Evolutionary conservation across 2,113 vertebrate genomes (phyloP).

Genomic region (Strix uralensis): DNA sequence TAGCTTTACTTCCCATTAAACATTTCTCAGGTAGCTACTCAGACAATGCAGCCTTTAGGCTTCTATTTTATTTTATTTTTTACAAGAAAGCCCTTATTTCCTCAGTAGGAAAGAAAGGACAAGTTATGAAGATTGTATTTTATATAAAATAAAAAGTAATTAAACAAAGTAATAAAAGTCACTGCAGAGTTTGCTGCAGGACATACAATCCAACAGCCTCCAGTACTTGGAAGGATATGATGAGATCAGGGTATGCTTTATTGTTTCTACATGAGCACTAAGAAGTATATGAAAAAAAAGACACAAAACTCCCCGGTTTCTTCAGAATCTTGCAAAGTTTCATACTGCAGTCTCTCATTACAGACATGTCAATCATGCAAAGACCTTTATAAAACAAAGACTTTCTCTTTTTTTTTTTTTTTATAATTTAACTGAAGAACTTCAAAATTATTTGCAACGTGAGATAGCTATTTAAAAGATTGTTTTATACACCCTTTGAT

Average conservation of each 20-base stretch:
- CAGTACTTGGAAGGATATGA: background rate
- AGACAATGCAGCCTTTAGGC: background rate
- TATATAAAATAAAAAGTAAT: constrained; percentile 28
- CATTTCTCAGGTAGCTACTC: background rate
- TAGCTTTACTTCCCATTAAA: background rate
- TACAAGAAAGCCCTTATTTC: background rate
- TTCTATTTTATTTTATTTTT: background rate
- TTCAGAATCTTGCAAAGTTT: background rate
- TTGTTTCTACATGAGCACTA: background rate
- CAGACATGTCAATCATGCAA: background rate
- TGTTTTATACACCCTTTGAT: background rate
- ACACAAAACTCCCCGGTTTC: background rate
- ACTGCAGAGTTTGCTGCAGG: background rate
- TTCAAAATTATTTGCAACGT: background rate
- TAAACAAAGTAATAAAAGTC: constrained; percentile 18
- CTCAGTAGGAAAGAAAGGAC: background rate
- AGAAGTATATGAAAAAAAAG: background rate
- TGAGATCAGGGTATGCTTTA: background rate
- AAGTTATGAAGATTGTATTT: background rate
- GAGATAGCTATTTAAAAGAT: background rate
- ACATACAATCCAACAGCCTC: background rate
- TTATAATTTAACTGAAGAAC: background rate
- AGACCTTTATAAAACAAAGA: background rate
- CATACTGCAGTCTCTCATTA: background rate
- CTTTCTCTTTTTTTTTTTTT: background rate